Base-by-base conservation (phyloP, 2,113 vertebrate species). In the Pampusana beccarii region DNA sequence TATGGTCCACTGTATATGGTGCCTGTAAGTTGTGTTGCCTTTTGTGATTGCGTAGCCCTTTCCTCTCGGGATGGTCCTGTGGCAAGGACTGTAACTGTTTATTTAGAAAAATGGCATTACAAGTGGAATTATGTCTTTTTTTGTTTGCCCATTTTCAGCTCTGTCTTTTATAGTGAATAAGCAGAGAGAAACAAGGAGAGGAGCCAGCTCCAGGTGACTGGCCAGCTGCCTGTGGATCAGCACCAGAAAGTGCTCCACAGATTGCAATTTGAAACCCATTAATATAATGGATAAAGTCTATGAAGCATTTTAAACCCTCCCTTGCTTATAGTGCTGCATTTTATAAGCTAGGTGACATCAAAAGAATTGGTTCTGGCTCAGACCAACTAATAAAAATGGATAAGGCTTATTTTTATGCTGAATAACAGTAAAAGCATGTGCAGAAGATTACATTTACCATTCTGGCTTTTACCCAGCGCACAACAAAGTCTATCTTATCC, bases 331-430 rank as follows among this genome's bases (percentile, higher is more conserved):
- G 81, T 86, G 64, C 80, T 93, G 72, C 65, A 40, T 80, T 70
- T 79, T 70, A 73, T 87, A 95, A 95, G 90, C 46, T 64, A 96
- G 80, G 66, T 96, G 90, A 94, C 88, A 95, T 93, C 92, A 90
- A 92, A 90, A 90, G 95, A 89, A 97, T 97, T 96, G 96, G 82
- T 92, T 96, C 87, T 97, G 93, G 90, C 86, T 86, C 77, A 80
- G 82, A 95, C 95, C 93, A 96, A 96, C 96, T 95, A 94, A 90
- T 88, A 92, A 97, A 96, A 97, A 96, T 91, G 82, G 94, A 95
- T 96, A 97, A 97, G 92, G 88, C 96, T 98, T 97, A 94, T 97
- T 97, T 98, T 98, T 98, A 96, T 97, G 95, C 97, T 97, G 96
- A 97, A 92, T 97, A 96, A 96, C 94, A 94, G 96, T 82, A 80